A percentile compares a stretch with the other conserved stretches of the same genome.
Evolutionary conservation across 2,113 vertebrate genomes (phyloP).

Genomic region (Ia io): DNA sequence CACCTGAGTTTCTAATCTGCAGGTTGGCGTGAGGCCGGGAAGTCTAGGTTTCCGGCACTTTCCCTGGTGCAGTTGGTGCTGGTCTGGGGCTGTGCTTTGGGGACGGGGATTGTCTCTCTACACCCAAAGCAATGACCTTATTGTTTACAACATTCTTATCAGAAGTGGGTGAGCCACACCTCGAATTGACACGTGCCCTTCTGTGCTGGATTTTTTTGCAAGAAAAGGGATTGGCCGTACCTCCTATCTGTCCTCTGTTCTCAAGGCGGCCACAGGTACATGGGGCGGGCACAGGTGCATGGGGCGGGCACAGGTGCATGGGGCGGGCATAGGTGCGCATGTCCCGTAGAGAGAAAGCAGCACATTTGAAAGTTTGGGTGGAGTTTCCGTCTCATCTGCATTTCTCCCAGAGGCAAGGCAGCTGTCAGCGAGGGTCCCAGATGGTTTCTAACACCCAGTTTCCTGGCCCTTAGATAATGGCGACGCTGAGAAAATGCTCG

Average conservation of each 20-base stretch:
- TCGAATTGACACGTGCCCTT: background rate
- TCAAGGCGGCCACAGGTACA: background rate
- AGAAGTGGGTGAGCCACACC: background rate
- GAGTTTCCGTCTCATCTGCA: background rate
- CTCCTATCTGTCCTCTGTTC: background rate
- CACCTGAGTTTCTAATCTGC: background rate
- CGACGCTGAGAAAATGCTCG: background rate
- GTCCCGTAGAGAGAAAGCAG: too few species aligned
- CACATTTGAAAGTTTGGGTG: background rate
- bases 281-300: too few species aligned
- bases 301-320: too few species aligned
- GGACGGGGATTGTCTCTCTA: background rate
- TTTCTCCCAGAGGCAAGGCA: background rate
- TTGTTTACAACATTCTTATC: background rate
- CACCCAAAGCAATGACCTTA: background rate
- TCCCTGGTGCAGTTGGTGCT: background rate
- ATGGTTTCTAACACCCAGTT: background rate
- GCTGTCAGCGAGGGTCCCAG: background rate
- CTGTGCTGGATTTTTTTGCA: background rate
- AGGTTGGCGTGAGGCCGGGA: background rate
- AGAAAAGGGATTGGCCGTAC: background rate
- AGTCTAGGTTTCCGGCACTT: background rate
- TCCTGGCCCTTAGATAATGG: background rate
- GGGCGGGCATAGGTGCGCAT: too few species aligned
- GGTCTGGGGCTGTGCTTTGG: too few species aligned